These are phyloP conservation scores for Nymphalis c-album DNA, from an alignment of 2,888 invertebrate genomes.

Conservation along the genomic window DNA sequence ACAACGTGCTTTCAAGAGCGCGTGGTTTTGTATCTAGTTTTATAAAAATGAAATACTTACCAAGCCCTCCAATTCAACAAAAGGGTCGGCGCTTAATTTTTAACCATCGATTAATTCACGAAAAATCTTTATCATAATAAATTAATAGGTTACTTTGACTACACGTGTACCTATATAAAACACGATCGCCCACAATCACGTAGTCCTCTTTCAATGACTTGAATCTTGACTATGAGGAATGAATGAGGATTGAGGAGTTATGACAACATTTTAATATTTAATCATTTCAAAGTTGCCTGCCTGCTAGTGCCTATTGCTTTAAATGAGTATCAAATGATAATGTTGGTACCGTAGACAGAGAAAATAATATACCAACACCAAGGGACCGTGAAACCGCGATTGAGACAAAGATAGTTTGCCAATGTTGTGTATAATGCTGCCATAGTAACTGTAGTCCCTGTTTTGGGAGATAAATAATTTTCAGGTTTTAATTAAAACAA, in stretches of 20 bases:
- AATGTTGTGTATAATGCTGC: no score
- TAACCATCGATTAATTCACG: conserved; percentile 21
- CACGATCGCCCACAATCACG: conserved; percentile 30
- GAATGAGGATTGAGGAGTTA: no score
- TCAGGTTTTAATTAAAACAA: no score
- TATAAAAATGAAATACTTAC: conserved; percentile 19
- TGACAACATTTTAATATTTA: background rate
- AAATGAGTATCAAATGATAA: no score
- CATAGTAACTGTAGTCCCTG: no score
- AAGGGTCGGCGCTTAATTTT: conserved; percentile 9
- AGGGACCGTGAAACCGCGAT: no score
- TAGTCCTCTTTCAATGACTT: conserved; percentile 7
- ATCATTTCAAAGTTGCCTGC: background rate
- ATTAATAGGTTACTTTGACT: conserved; percentile 29
- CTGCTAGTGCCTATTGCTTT: no score
- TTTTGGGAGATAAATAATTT: no score
- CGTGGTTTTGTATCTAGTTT: conserved; percentile 18
- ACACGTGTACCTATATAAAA: conserved; percentile 33
- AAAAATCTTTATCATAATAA: conserved; percentile 15
- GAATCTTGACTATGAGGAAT: background rate
- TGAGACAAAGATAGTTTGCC: no score
- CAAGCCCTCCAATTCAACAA: conserved; percentile 13
- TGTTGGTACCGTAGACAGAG: no score
- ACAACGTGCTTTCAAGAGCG: conserved; percentile 27
- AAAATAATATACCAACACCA: no score